Conservation (phyloP, 2,113 vertebrate species). For the Proteles cristata region DNA sequence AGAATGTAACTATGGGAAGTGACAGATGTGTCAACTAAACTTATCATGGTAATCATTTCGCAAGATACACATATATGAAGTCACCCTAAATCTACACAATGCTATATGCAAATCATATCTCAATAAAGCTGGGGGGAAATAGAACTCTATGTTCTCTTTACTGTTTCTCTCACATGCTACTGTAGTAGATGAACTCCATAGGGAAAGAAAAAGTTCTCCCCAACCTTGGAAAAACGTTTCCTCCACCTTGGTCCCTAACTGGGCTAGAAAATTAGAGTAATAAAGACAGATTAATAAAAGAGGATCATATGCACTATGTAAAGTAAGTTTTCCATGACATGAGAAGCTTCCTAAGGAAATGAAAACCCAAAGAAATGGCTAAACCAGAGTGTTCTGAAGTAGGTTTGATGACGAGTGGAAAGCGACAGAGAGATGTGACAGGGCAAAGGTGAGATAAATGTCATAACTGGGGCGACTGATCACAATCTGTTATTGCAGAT, state of each 20-base stretch:
- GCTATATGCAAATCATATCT: background rate
- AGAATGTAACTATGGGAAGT: background rate
- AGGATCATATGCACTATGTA: background rate
- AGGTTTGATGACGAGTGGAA: background rate
- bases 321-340: background rate
- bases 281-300: background rate
- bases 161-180: background rate
- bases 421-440: background rate
- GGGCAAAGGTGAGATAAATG: background rate
- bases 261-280: background rate
- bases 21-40: background rate
- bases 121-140: background rate
- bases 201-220: background rate
- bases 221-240: background rate
- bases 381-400: background rate
- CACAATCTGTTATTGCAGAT: background rate
- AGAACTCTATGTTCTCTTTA: background rate
- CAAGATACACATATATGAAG: background rate
- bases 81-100: background rate
- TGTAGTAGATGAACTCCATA: background rate
- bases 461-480: too few relatives aligned
- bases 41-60: background rate
- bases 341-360: background rate
- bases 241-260: background rate
- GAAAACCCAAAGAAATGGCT: background rate